Conservation (phyloP, 2,797 vertebrate genomes). For the Anomalospiza imberbis region DNA sequence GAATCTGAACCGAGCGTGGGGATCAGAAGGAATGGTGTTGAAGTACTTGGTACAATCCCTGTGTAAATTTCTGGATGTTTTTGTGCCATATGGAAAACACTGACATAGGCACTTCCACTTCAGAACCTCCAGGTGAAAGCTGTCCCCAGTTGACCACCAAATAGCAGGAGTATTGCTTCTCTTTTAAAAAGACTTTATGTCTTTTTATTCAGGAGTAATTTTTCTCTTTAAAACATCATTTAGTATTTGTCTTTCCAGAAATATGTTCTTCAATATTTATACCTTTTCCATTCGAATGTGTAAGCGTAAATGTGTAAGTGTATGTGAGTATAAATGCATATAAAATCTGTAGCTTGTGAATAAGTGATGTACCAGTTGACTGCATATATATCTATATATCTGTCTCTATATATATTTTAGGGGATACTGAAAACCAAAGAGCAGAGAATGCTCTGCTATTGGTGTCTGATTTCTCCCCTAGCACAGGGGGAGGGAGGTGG, state of each 20-base stretch:
- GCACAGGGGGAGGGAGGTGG: constrained; percentile 10
- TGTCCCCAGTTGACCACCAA: background rate
- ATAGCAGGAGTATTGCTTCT: background rate
- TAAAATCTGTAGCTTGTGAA: background rate
- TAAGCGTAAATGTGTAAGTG: background rate
- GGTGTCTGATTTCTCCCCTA: constrained; percentile 29
- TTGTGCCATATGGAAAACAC: background rate
- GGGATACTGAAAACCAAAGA: background rate
- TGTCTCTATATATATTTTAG: background rate
- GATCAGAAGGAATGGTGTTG: background rate
- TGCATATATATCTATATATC: background rate
- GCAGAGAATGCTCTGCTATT: background rate
- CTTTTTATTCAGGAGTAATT: background rate
- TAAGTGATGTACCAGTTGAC: background rate
- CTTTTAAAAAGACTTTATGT: background rate
- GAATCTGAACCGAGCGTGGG: background rate
- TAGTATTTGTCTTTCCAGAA: background rate
- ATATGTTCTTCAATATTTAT: background rate
- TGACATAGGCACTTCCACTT: background rate
- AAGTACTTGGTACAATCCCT: background rate
- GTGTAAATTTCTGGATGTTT: background rate
- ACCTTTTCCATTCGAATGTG: background rate
- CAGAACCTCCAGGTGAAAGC: background rate
- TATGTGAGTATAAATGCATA: background rate
- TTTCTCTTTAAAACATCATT: background rate